These are phyloP conservation scores for Teleopsis dalmanni DNA, from an alignment of 1,140 invertebrate species.

Conservation along the genomic window DNA sequence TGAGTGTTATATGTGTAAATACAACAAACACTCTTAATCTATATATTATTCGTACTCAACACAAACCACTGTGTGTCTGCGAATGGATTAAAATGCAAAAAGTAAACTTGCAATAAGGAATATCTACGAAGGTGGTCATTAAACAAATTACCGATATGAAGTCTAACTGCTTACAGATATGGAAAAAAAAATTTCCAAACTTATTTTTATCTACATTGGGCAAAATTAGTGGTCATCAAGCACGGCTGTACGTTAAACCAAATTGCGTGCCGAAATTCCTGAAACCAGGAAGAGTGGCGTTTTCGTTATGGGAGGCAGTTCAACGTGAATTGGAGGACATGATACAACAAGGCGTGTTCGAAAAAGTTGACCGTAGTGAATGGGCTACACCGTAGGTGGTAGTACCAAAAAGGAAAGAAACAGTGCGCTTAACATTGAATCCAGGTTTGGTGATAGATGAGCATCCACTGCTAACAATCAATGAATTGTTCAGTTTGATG, in stretches of 20 bases:
- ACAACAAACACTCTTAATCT: too few relatives aligned
- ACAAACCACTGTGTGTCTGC: too few relatives aligned
- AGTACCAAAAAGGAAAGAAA: constrained; percentile 43
- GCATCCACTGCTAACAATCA: constrained; percentile 23
- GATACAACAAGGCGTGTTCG: constrained; percentile 23
- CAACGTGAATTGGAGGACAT: constrained; percentile 41
- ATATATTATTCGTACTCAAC: too few relatives aligned
- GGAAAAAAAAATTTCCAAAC: constrained; percentile 1
- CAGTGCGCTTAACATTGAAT: constrained; percentile 17
- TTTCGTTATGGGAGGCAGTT: constrained; percentile 1
- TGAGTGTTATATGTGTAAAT: too few relatives aligned
- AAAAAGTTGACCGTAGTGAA: constrained; percentile 19
- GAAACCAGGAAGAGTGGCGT: constrained; percentile 2
- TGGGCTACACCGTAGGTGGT: constrained; percentile 47
- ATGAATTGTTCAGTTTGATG: constrained; percentile 22
- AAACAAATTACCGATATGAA: too few relatives aligned
- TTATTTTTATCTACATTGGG: background rate
- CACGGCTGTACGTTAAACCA: background rate
- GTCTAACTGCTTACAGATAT: too few relatives aligned
- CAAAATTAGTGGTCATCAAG: background rate
- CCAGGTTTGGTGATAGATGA: constrained; percentile 9
- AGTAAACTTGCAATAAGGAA: too few relatives aligned
- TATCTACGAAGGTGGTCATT: too few relatives aligned
- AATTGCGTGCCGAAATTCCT: constrained; percentile 2
- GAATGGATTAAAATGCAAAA: too few relatives aligned